Evolutionary conservation across 2,113 vertebrate genomes (phyloP).

Genomic region (Oncorhynchus keta): DNA sequence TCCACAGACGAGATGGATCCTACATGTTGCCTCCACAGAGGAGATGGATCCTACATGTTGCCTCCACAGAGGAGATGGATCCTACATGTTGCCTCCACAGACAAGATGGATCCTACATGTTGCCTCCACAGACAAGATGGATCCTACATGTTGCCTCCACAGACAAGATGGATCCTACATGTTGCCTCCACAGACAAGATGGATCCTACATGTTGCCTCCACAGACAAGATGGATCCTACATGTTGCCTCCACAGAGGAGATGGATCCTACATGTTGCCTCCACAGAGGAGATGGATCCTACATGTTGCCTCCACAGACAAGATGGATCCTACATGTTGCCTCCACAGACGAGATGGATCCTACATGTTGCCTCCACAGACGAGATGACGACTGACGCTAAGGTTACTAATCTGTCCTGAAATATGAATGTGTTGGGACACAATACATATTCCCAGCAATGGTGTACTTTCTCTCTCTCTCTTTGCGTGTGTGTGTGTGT

Average conservation of each 20-base stretch:
- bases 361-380: slow-evolving; percentile 43
- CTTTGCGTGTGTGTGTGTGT: slow-evolving; percentile 4
- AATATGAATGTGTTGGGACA: slow-evolving; percentile 73
- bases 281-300: too few relatives aligned
- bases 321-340: slow-evolving; percentile 47
- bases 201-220: too few relatives aligned
- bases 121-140: too few relatives aligned
- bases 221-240: too few relatives aligned
- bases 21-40: too few relatives aligned
- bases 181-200: too few relatives aligned
- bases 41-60: slow-evolving; percentile 43
- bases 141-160: too few relatives aligned
- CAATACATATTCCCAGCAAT: slow-evolving; percentile 58
- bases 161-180: too few relatives aligned
- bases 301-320: too few relatives aligned
- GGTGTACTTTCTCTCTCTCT: background rate
- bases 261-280: too few relatives aligned
- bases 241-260: too few relatives aligned
- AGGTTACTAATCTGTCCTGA: slow-evolving; percentile 60
- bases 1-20: too few relatives aligned
- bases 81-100: slow-evolving; percentile 31
- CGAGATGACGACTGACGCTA: slow-evolving; percentile 69
- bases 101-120: slow-evolving; percentile 52
- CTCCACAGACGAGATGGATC: slow-evolving; percentile 63
- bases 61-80: slow-evolving; percentile 64